These are phyloP conservation scores for Nyctereutes procyonoides DNA, from an alignment of 2,113 vertebrate genomes.

Conservation along the genomic window DNA sequence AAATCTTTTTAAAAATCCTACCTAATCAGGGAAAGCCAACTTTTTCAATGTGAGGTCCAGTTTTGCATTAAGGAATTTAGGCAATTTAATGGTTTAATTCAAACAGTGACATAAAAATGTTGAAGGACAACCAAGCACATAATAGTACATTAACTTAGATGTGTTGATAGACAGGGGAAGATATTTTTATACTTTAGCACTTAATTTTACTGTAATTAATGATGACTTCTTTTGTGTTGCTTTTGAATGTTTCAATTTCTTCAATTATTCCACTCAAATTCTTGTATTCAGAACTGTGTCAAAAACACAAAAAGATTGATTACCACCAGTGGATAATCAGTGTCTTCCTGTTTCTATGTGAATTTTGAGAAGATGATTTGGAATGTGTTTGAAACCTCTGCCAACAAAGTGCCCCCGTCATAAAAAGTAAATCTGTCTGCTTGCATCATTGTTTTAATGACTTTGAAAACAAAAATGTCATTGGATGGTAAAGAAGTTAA, in stretches of 20 bases:
- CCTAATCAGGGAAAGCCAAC: neutral
- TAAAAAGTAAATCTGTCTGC: slow-evolving; percentile 47
- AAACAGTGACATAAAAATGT: neutral
- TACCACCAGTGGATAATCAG: slow-evolving; percentile 63
- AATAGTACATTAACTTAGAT: slow-evolving; percentile 36
- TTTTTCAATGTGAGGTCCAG: neutral
- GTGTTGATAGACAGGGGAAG: neutral
- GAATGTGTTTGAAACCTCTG: slow-evolving; percentile 44
- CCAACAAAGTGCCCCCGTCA: neutral
- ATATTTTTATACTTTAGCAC: slow-evolving; percentile 30
- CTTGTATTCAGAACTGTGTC: slow-evolving; percentile 69
- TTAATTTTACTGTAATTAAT: slow-evolving; percentile 64
- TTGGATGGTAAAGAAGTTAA: slow-evolving; percentile 2
- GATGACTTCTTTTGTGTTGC: slow-evolving; percentile 52
- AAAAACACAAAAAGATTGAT: slow-evolving; percentile 76
- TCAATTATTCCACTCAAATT: slow-evolving; percentile 56
- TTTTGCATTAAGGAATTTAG: neutral
- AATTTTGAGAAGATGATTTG: slow-evolving; percentile 57
- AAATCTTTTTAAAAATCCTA: slow-evolving; percentile 29
- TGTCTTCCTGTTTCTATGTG: slow-evolving; percentile 45
- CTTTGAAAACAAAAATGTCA: slow-evolving; percentile 47
- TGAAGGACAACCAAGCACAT: slow-evolving; percentile 14
- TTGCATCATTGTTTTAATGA: slow-evolving; percentile 34
- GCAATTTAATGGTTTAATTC: slow-evolving; percentile 25
- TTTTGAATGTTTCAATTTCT: slow-evolving; percentile 68